Conservation (phyloP, 2,113 vertebrate genomes). For the Dasyornis broadbenti region DNA sequence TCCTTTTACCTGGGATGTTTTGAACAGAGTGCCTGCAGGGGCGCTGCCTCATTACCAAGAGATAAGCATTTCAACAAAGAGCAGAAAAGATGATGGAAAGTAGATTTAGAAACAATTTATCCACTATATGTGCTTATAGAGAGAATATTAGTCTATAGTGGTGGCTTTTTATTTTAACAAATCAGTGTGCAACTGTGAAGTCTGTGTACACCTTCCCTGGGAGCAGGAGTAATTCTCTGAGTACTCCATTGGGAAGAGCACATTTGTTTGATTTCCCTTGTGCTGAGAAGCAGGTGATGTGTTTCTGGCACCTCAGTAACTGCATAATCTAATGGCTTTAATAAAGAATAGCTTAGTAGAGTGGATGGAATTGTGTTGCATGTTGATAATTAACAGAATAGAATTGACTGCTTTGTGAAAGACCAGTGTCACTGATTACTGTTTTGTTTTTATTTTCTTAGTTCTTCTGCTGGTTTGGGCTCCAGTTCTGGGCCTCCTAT, state of each 20-base stretch:
- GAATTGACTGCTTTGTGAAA: neutral
- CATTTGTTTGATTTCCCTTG: neutral
- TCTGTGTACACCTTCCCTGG: neutral
- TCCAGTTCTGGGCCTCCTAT: slow-evolving; percentile 74
- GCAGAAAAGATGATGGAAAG: neutral
- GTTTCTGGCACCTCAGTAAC: neutral
- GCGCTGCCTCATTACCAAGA: neutral
- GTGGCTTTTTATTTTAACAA: neutral
- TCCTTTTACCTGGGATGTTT: neutral
- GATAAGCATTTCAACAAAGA: neutral
- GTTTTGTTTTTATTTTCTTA: slow-evolving; percentile 18
- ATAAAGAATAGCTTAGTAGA: neutral
- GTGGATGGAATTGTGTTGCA: neutral
- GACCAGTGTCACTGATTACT: neutral
- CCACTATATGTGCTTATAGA: accelerated
- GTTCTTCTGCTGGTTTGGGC: slow-evolving; percentile 84
- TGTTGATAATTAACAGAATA: neutral
- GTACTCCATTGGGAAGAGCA: neutral
- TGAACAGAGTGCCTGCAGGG: neutral
- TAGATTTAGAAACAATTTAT: neutral
- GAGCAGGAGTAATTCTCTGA: neutral
- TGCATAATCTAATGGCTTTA: neutral
- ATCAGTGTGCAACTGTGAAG: accelerated
- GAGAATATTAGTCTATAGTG: neutral
- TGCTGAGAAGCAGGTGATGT: neutral